phyloP scores from a whole-genome alignment of 1,140 invertebrate species.

The Aphelinus certus region DNA sequence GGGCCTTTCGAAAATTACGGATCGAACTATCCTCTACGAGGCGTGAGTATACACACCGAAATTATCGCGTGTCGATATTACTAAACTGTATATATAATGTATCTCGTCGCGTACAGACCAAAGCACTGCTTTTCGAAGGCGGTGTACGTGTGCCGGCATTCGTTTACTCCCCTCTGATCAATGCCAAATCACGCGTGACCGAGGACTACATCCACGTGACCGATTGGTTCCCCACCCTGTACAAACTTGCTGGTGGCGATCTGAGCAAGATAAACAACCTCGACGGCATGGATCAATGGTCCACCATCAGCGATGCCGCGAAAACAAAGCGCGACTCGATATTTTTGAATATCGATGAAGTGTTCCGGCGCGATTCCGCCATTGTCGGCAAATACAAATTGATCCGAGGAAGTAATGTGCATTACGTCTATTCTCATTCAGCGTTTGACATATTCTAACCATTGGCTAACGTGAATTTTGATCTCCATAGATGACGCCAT shows the following conservation, averaged over 20 bases:
- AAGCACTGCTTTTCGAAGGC: conserved; percentile 71
- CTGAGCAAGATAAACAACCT: conserved; percentile 47
- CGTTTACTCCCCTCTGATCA: conserved; percentile 66
- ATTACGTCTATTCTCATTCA: no score
- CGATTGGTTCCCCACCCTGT: conserved; percentile 80
- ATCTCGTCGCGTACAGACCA: conserved; percentile 50
- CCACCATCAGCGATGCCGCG: conserved; percentile 47
- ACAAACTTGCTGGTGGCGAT: conserved; percentile 66
- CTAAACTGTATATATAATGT: not conserved
- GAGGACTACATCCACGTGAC: conserved; percentile 74
- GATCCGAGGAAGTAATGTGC: conserved; percentile 46
- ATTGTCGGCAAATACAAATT: conserved; percentile 54
- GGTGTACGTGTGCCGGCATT: conserved; percentile 73
- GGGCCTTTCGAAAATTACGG: conserved; percentile 68
- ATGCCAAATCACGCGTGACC: conserved; percentile 63
- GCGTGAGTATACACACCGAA: conserved; percentile 57
- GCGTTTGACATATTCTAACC: no score
- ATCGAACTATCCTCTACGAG: conserved; percentile 75
- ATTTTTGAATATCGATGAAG: conserved; percentile 57
- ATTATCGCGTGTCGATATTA: not conserved
- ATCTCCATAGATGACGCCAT: not conserved
- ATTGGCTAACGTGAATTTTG: no score
- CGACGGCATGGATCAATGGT: conserved; percentile 62
- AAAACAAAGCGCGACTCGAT: conserved; percentile 36
- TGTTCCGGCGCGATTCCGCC: conserved; percentile 37